Base-by-base conservation (phyloP, 2,113 vertebrate genomes). In the Macquaria australasica region DNA sequence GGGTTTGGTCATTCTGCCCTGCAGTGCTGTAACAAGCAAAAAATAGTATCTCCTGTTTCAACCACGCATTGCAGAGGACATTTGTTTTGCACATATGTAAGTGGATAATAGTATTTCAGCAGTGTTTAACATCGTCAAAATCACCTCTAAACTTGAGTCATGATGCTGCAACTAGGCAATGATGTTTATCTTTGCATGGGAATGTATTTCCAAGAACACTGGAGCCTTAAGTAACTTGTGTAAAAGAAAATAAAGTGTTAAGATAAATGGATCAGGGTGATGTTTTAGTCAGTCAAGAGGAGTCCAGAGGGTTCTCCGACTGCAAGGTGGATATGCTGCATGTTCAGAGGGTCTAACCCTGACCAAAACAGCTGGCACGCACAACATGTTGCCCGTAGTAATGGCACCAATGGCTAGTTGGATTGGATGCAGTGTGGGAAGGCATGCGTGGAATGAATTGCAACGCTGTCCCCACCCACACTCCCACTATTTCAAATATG, bases 391-490 rank as follows among this genome's bases (percentile, higher is more conserved):
- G 84, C 77, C 80, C 66, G 66, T 85, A 88, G 83, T 85, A 82
- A 76, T 48, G 58, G 71, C 74, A 81, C 45, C 48, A 37, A 60
- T 81, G 75, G 82, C 67, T 69, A 68, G 31, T 79, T 72, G 63
- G 76, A 74, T 79, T 75, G 84, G 78, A 75, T 81, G 58, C 68
- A 62, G 51, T 80, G 81, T 83, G 69, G 78, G 79, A 86, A 90
- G 89, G 89, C 85, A 88, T 91, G 87, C 14, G 25, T 89, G 91
- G 88, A 95, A 92, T 92, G 82, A 91, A 70, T 73, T 60, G 73
- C 77, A 77, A 80, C 25, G 67, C 85, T 41, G 63, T 73, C 78
- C 86, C 66, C 88, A 90, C 88, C 88, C 86, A 89, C 88, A 81
- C 72, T 41, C 53, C 75, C 86, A 85, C 86, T 62, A 73, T 84